These are phyloP conservation scores for Nomada flava DNA, from an alignment of 2,888 invertebrate genomes.

Conservation along the genomic window DNA sequence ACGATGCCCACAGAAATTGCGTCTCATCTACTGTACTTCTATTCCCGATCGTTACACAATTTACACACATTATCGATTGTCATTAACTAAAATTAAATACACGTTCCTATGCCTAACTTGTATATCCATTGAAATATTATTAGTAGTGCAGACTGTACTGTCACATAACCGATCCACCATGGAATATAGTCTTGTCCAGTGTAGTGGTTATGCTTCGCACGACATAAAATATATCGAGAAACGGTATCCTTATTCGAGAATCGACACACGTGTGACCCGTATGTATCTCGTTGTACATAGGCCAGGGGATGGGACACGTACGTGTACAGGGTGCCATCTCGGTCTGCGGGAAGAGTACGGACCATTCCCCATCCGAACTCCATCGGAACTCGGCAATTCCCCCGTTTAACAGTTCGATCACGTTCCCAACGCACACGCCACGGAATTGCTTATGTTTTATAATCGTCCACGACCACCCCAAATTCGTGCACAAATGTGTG, in stretches of 20 bases:
- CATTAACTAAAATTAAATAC: too few species aligned
- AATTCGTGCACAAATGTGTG: background rate
- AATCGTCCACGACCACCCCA: conserved; percentile 40
- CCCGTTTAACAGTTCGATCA: conserved; percentile 77
- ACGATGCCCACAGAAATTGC: too few species aligned
- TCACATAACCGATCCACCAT: background rate
- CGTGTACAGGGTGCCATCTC: conserved; percentile 55
- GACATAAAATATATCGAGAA: conserved; percentile 59
- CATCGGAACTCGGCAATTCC: conserved; percentile 73
- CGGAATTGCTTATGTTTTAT: conserved; percentile 73
- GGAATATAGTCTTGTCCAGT: background rate
- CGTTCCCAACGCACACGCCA: conserved; percentile 70
- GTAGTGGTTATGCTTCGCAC: conserved; percentile 58
- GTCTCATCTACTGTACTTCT: too few species aligned
- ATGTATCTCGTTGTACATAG: conserved; percentile 59
- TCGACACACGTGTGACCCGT: conserved; percentile 65
- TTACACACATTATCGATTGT: too few species aligned
- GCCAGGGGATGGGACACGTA: conserved; percentile 54
- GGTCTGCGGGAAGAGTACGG: conserved; percentile 49
- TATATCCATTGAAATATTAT: too few species aligned
- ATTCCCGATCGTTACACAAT: too few species aligned
- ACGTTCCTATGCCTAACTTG: too few species aligned
- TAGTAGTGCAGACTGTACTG: background rate
- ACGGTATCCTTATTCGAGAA: conserved; percentile 53
- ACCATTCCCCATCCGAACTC: conserved; percentile 69